Percentiles rank a stretch among this genome's conserved stretches.
Evolutionary conservation across 2,888 invertebrate species (phyloP).

Genomic region (Craniophora ligustri): DNA sequence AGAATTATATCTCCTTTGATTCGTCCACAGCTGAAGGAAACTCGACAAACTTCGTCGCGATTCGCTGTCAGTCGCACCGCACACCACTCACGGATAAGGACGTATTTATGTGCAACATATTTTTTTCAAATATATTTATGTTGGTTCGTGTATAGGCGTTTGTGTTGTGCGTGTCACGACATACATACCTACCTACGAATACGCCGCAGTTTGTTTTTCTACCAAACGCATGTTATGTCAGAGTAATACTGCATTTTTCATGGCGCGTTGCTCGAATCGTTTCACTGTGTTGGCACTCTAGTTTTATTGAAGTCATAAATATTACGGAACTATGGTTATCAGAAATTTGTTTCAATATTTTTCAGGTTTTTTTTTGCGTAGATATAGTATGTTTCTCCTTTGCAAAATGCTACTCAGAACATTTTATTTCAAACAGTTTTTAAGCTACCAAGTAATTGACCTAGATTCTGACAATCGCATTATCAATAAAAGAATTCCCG

Average conservation of each 20-base stretch:
- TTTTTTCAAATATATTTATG: conserved; percentile 57
- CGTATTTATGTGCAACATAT: conserved; percentile 58
- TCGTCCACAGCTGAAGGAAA: not conserved
- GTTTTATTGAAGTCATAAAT: conserved; percentile 41
- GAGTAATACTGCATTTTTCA: conserved; percentile 48
- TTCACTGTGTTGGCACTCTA: conserved; percentile 35
- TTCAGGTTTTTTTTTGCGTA: no score
- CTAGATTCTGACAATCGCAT: no score
- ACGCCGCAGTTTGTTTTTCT: conserved; percentile 34
- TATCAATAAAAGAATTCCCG: no score
- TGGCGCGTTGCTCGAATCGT: conserved; percentile 42
- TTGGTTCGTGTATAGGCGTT: conserved; percentile 52
- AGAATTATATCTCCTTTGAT: not conserved
- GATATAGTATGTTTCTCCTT: no score
- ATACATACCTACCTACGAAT: conserved; percentile 35
- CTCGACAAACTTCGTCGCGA: not conserved
- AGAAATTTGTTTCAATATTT: not conserved
- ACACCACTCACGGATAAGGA: conserved; percentile 53
- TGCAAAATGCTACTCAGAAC: no score
- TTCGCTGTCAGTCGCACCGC: conserved; percentile 25
- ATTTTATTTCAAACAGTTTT: no score
- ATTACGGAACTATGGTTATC: conserved; percentile 28
- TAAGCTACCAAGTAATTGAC: no score
- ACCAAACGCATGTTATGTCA: conserved; percentile 52
- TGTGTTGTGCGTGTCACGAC: conserved; percentile 41